Conservation (phyloP, 2,888 invertebrate species). For the Drosophila silvestris region DNA sequence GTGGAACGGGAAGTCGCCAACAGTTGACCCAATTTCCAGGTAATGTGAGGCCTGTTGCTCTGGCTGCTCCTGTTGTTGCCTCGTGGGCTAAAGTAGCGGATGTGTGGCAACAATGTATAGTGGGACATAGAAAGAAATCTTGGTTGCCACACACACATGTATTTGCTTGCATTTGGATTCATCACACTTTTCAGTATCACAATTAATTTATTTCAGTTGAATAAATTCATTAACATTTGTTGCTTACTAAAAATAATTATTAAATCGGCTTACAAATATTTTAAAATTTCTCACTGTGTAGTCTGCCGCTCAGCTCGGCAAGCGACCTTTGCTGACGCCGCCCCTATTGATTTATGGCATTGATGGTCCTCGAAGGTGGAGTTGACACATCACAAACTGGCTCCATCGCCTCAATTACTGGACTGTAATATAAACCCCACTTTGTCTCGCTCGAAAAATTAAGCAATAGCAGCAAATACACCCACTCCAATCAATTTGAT, state of each 20-base stretch:
- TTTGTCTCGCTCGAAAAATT: constrained; percentile 31
- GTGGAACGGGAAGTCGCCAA: constrained; percentile 27
- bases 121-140: background rate
- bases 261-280: background rate
- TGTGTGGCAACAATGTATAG: constrained; percentile 30
- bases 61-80: constrained; percentile 13
- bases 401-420: constrained; percentile 21
- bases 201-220: background rate
- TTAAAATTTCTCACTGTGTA: background rate
- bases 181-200: background rate
- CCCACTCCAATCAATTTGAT: constrained; percentile 63
- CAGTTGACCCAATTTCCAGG: constrained; percentile 78
- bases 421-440: constrained; percentile 47
- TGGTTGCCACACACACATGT: background rate
- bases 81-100: constrained; percentile 12
- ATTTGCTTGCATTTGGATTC: background rate
- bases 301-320: constrained; percentile 4
- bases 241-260: background rate
- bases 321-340: constrained; percentile 11
- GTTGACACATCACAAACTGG: constrained; percentile 16
- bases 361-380: constrained; percentile 13
- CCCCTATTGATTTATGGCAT: constrained; percentile 70
- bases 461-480: constrained; percentile 7
- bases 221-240: background rate
- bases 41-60: constrained; percentile 73